Conservation (phyloP, 2,888 invertebrate species). For the Pollenia labialis region DNA sequence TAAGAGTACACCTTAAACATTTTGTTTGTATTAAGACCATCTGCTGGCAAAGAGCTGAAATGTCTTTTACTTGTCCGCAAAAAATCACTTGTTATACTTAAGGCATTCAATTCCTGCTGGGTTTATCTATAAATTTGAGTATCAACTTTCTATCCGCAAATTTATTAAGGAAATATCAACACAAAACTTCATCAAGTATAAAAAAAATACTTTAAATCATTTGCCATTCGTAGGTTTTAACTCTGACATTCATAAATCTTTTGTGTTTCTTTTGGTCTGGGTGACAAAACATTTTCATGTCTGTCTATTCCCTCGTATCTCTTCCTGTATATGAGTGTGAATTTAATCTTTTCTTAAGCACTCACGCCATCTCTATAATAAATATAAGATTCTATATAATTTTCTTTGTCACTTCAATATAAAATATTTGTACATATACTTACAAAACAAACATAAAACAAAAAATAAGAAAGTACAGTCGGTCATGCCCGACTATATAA, state of each 20-base stretch:
- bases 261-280: background rate
- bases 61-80: too few species aligned
- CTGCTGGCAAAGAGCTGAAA: too few species aligned
- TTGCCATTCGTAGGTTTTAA: constrained; percentile 58
- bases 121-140: background rate
- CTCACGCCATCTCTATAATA: background rate
- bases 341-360: constrained; percentile 19
- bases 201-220: constrained; percentile 52
- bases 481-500: too few species aligned
- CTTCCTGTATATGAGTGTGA: background rate
- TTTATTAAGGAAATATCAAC: constrained; percentile 21
- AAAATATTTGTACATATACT: background rate
- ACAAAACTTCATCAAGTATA: background rate
- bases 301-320: background rate
- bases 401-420: constrained; percentile 44
- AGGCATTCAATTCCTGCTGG: too few species aligned
- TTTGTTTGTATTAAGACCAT: too few species aligned
- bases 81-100: too few species aligned
- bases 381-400: constrained; percentile 5
- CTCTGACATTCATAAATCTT: constrained; percentile 68
- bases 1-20: too few species aligned
- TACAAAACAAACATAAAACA: too few species aligned
- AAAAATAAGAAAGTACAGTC: too few species aligned
- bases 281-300: constrained; percentile 21
- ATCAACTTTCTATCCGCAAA: background rate